These are phyloP conservation scores for Pardosa pseudoannulata DNA, from an alignment of 2,888 invertebrate genomes.

Conservation along the genomic window DNA sequence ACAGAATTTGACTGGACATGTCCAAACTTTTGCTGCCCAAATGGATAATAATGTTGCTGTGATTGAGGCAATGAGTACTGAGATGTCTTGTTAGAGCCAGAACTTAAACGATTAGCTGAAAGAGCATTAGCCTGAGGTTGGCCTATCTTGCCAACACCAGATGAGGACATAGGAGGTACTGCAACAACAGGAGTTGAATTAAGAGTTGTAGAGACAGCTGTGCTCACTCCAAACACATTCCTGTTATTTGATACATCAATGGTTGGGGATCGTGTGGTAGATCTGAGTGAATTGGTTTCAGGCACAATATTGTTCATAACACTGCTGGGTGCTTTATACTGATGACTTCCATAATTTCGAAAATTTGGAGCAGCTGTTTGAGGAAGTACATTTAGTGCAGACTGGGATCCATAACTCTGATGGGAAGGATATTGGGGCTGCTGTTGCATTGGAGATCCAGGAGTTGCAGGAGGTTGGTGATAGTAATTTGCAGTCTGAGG, in stretches of 20 bases:
- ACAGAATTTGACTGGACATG: conserved; percentile 52
- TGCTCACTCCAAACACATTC: conserved; percentile 57
- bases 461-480: conserved; percentile 85
- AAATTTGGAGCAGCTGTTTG: conserved; percentile 70
- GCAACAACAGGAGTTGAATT: conserved; percentile 57
- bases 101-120: conserved; percentile 26
- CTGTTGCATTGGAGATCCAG: conserved; percentile 99
- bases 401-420: conserved; percentile 78
- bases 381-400: conserved; percentile 74
- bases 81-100: conserved; percentile 42
- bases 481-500: conserved; percentile 76
- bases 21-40: conserved; percentile 63
- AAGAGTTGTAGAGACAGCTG: conserved; percentile 50
- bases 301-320: conserved; percentile 68
- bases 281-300: conserved; percentile 51
- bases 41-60: conserved; percentile 68
- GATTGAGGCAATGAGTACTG: conserved; percentile 58
- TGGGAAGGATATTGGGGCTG: conserved; percentile 78
- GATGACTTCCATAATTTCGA: conserved; percentile 68
- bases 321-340: conserved; percentile 58
- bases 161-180: conserved; percentile 40
- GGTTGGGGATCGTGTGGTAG: conserved; percentile 64
- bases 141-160: conserved; percentile 47
- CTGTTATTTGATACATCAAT: conserved; percentile 52
- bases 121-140: conserved; percentile 43